Evolutionary conservation across 1,140 invertebrate species (phyloP), one percentile per base, ranked within the genome.

Genomic region (Melitaea cinxia): DNA sequence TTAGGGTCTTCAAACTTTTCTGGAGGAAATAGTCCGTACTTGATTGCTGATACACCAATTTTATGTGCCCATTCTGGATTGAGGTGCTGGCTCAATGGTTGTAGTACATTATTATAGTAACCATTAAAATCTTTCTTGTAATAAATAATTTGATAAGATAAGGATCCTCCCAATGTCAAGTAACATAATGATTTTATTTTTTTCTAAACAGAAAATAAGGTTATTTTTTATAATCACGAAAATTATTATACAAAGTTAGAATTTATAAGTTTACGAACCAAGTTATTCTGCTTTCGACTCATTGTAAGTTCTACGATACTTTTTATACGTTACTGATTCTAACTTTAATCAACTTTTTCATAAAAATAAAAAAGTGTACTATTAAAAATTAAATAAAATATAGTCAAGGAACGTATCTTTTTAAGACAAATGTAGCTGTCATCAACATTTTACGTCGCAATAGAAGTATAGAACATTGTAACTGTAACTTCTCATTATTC

Each of bases 61-160:
- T 93, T 94, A 83, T 98, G 97, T 9, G 96, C 94, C 57, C 86
- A 92, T 91, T 98, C 97, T 0, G 97, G 95, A 82, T 95, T 93
- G 3, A 96, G 61, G 39, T 82, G 79, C 70, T 94, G 94, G 17
- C 94, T 85, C 4, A 95, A 9, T n/a, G 96, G 96, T 92, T 96
- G 94, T 0, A 95, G 67, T 65, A 95, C 73, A 64, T 94, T 89
- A 39, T 93, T 91, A 81, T 97, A 97, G 85, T 97, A 97, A 68
- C 93, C 94, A 78, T 96, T 76, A 55, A 89, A 95, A 85, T 97
- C 94, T 56, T 93, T 93, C 68, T 93, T 93, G 65, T 93, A 94
- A 63, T 96, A 85, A 75, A 93, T 94, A 53, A 94, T 85, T 9
- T 93, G 94, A 66, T 92, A 96, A 0, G 94, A 79, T 7, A 93